Evolutionary conservation across 2,888 invertebrate genomes (phyloP).

Genomic region (Chloroclystis v-ata): DNA sequence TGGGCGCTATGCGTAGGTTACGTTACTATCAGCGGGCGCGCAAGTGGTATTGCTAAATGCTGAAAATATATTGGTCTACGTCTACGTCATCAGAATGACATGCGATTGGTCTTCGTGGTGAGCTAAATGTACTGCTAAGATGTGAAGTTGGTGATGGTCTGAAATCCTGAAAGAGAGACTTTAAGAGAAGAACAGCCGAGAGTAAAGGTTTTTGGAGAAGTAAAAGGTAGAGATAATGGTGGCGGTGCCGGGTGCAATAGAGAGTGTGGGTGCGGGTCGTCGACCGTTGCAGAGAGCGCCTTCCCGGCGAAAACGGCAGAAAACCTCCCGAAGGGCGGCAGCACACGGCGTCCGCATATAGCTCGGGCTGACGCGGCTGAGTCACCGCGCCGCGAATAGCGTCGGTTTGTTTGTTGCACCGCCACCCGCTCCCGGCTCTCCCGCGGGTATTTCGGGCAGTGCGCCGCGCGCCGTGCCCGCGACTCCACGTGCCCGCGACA

Average conservation of each 20-base stretch:
- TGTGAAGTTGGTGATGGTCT: too few relatives aligned
- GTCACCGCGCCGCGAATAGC: slow-evolving; percentile 74
- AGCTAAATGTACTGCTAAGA: too few relatives aligned
- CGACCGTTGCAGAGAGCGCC: slow-evolving; percentile 68
- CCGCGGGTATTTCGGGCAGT: slow-evolving; percentile 71
- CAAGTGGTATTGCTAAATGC: neutral
- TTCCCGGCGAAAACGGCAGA: slow-evolving; percentile 68
- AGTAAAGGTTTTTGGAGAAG: slow-evolving; percentile 1
- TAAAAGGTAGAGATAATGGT: slow-evolving; percentile 23
- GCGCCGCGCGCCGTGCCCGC: slow-evolving; percentile 62
- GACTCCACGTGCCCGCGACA: slow-evolving; percentile 64
- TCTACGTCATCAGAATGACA: too few relatives aligned
- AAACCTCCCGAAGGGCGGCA: slow-evolving; percentile 75
- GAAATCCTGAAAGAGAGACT: too few relatives aligned
- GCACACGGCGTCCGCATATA: slow-evolving; percentile 75
- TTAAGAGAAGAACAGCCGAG: neutral
- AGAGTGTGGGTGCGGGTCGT: slow-evolving; percentile 68
- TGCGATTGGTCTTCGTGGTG: too few relatives aligned
- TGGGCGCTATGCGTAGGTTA: slow-evolving; percentile 14
- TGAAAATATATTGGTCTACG: neutral
- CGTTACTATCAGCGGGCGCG: slow-evolving; percentile 2
- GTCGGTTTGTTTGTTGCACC: slow-evolving; percentile 75
- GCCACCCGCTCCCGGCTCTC: slow-evolving; percentile 66
- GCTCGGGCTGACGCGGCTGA: slow-evolving; percentile 73
- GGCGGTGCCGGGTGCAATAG: slow-evolving; percentile 62